Evolutionary conservation across 2,888 invertebrate genomes (phyloP).

Genomic region (Boloria euphrosyne): DNA sequence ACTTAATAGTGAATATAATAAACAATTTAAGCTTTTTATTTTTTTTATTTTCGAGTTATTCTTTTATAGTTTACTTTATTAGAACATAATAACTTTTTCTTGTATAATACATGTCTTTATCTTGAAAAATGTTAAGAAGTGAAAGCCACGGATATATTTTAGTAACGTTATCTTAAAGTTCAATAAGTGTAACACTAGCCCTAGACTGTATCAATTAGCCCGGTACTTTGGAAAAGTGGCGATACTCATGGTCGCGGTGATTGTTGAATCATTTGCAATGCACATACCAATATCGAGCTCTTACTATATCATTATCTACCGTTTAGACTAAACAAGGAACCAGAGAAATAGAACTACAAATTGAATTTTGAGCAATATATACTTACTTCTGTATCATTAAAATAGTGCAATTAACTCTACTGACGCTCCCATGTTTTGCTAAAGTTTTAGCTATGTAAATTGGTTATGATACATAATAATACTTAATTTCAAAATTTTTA

Average conservation of each 20-base stretch:
- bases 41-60: no score
- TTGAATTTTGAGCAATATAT: conserved; percentile 5
- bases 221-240: conserved; percentile 27
- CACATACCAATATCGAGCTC: conserved; percentile 18
- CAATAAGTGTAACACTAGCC: conserved; percentile 28
- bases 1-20: no score
- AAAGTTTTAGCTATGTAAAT: no score
- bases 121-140: neutral
- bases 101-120: neutral
- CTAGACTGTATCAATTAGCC: conserved; percentile 37
- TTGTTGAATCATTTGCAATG: conserved; percentile 31
- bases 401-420: no score
- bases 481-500: no score
- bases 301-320: conserved; percentile 9
- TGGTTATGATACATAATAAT: no score
- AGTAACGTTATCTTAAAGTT: conserved; percentile 2
- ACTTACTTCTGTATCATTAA: neutral
- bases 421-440: no score
- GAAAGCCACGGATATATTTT: neutral
- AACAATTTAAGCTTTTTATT: no score
- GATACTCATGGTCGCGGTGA: conserved; percentile 35
- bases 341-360: neutral
- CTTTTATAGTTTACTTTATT: no score
- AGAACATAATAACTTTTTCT: no score
- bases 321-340: conserved; percentile 9